Percentiles rank a stretch among this genome's conserved stretches.
Conservation (phyloP, 1,140 invertebrate genomes). For the Brachionus angularis region DNA sequence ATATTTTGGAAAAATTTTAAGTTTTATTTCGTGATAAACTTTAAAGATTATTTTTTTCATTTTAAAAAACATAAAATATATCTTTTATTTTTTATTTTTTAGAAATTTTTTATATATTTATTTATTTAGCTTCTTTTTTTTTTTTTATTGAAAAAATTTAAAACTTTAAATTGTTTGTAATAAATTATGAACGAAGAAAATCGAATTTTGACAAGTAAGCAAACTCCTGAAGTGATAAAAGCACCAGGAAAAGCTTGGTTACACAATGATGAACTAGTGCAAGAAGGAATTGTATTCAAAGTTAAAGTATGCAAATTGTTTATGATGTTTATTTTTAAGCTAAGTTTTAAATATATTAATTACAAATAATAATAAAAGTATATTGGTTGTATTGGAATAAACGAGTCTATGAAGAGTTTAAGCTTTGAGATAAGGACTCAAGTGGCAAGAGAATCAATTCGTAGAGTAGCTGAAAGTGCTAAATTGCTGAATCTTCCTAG, state of each 20-base stretch:
- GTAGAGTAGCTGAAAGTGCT: constrained; percentile 26
- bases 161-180: too few species aligned
- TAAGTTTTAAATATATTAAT: neutral
- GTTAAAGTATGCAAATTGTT: neutral
- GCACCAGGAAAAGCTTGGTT: neutral
- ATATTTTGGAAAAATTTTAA: too few species aligned
- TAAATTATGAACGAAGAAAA: constrained; percentile 30
- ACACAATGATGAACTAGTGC: constrained; percentile 11
- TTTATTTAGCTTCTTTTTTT: neutral
- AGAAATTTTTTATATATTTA: neutral
- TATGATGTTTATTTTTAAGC: neutral
- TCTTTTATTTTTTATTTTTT: constrained; percentile 27
- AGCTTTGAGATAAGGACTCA: constrained; percentile 40
- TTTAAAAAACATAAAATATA: constrained; percentile 10
- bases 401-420: constrained; percentile 37
- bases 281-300: constrained; percentile 25
- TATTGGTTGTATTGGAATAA: constrained; percentile 32
- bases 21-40: constrained; percentile 43
- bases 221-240: neutral
- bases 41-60: neutral
- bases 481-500: constrained; percentile 21
- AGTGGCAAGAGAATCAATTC: constrained; percentile 36
- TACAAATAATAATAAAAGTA: constrained; percentile 2
- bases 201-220: neutral
- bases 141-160: too few species aligned